Base-by-base conservation (phyloP, 2,113 vertebrate species). In the Corydoras sp. region DNA sequence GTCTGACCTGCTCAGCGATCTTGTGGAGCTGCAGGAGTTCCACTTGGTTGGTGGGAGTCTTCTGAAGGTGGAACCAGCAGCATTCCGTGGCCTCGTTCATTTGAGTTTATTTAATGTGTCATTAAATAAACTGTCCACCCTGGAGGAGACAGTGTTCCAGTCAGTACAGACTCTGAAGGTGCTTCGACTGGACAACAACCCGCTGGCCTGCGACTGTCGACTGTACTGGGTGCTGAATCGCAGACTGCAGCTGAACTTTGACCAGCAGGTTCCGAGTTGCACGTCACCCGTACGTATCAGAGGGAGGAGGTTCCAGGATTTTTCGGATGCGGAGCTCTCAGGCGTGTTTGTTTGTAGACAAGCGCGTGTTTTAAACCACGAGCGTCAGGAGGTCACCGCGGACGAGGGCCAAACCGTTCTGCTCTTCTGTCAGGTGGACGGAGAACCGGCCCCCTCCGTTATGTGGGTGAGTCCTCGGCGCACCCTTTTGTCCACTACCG, bases 201-300 rank as follows among this genome's bases (percentile, higher is more conserved):
- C 92, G 0, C 70, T 95, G 29, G 86, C 86, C 2, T 96, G 94
- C 1, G 94, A 96, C 76, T 96, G 94, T 69, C 89, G 92, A 3
- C 88, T 95, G 65, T 87, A 92, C 54, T 96, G 93, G 94, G 71
- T 94, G 50, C 80, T 90, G 10, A 85, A 77, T 10, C 83, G 86
- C 1, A 85, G 83, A 1, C 29, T 50, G n/a, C 69, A 59, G 30
- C 81, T 93, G 30, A 79, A 88, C 76, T 92, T 92, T 3, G 89
- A 89, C 2, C 68, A 77, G 18, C 18, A 24, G 18, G 18, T 24
- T 24, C 92, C 92, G 0, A 81, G 85, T 30, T 96, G 94, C 35
- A 72, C 85, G 0, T 81, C 87, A 15, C 91, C 91, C 0, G 78
- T 68, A 10, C 81, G 81, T 0, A 79, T 88, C 14, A 87, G 85